Evolutionary conservation across 2,113 vertebrate species (phyloP).

Genomic region (Heptranchias perlo): DNA sequence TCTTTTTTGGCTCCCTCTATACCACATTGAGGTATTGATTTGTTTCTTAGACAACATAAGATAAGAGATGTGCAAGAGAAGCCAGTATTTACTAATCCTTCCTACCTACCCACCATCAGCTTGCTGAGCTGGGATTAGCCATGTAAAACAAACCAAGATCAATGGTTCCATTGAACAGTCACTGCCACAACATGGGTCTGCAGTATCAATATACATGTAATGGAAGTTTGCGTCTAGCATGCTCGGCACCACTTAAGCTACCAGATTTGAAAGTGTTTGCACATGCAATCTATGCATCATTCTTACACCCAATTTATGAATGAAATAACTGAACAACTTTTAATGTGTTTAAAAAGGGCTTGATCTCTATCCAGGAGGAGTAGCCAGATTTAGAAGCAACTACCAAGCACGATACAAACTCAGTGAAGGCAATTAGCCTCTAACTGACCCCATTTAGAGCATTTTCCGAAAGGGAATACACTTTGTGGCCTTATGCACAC

Average conservation of each 20-base stretch:
- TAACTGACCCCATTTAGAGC: neutral
- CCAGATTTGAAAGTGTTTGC: neutral
- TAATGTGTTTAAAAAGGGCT: neutral
- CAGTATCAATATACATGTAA: neutral
- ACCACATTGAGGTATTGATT: neutral
- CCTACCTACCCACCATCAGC: neutral
- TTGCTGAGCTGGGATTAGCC: neutral
- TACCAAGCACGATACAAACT: neutral
- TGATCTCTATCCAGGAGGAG: neutral
- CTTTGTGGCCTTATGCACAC: neutral
- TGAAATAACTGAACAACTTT: neutral
- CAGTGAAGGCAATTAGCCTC: neutral
- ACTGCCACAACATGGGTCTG: neutral
- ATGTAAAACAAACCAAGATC: constrained; percentile 3
- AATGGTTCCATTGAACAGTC: neutral
- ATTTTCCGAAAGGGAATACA: neutral
- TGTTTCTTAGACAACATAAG: neutral
- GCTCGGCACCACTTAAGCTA: neutral
- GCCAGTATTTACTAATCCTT: neutral
- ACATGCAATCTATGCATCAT: neutral
- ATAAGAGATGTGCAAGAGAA: neutral
- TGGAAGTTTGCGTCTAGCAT: neutral
- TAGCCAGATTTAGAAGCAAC: neutral
- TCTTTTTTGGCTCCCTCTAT: neutral
- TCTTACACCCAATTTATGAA: neutral